A percentile compares a stretch with the other conserved stretches of the same genome.
Conservation (phyloP, 1,140 invertebrate species). For the Camponotus floridanus region DNA sequence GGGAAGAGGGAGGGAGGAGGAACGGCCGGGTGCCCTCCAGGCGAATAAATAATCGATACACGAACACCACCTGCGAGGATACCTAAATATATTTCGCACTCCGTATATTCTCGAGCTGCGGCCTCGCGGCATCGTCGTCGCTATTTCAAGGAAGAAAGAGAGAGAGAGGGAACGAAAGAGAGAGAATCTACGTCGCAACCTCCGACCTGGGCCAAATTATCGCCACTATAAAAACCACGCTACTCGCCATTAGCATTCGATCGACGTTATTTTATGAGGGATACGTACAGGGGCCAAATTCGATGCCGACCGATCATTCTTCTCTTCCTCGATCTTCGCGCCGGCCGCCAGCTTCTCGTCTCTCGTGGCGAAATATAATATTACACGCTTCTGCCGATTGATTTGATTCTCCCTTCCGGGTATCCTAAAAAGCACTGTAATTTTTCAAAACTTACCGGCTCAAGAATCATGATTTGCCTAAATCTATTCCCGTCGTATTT, state of each 20-base stretch:
- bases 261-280: conserved; percentile 67
- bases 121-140: not conserved
- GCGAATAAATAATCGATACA: conserved; percentile 71
- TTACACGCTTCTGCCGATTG: not conserved
- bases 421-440: conserved; percentile 1
- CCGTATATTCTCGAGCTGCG: conserved; percentile 62
- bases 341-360: conserved; percentile 18
- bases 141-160: conserved; percentile 17
- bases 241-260: conserved; percentile 74
- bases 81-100: conserved; percentile 69
- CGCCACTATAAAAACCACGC: conserved; percentile 66
- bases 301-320: conserved; percentile 49
- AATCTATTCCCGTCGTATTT: conserved; percentile 4
- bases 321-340: conserved; percentile 32
- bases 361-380: conserved; percentile 32
- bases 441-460: not conserved
- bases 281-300: conserved; percentile 52
- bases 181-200: conserved; percentile 39
- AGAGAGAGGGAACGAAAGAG: conserved; percentile 1
- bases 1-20: not conserved
- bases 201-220: conserved; percentile 69
- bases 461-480: not conserved
- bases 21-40: conserved; percentile 18
- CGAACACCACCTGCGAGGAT: conserved; percentile 58
- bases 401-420: not conserved